Conservation (phyloP, 1,140 invertebrate genomes). For the Leptestheria dahalacensis region DNA sequence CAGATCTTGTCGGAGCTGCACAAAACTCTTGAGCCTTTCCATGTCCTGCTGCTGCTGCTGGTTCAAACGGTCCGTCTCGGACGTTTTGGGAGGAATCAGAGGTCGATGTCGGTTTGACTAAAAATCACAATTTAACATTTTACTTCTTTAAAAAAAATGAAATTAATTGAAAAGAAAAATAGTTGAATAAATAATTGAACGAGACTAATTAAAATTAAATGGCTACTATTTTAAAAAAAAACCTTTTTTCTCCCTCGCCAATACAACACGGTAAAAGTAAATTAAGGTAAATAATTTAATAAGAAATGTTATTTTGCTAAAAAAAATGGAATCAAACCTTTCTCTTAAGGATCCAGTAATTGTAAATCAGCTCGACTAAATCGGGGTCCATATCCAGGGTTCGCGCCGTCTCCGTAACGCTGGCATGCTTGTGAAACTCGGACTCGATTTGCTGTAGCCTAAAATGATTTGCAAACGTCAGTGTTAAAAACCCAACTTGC, state of each 20-base stretch:
- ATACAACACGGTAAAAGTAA: too few species aligned
- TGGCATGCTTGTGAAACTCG: constrained; percentile 84
- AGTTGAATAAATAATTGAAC: neutral
- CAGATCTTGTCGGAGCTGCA: constrained; percentile 82
- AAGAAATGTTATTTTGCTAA: constrained; percentile 4
- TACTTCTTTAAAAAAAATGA: too few species aligned
- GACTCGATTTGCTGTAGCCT: constrained; percentile 81
- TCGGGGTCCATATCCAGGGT: constrained; percentile 60
- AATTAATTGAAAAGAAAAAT: neutral
- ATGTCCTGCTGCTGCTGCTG: constrained; percentile 50
- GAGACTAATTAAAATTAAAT: too few species aligned
- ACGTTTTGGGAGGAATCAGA: constrained; percentile 65
- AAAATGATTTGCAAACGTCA: too few species aligned
- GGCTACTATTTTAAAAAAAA: too few species aligned
- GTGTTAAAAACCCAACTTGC: too few species aligned
- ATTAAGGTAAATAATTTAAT: too few species aligned
- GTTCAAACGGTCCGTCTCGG: constrained; percentile 56
- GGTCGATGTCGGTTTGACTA: constrained; percentile 70
- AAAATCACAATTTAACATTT: neutral
- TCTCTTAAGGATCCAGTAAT: constrained; percentile 91
- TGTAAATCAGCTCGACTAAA: constrained; percentile 66
- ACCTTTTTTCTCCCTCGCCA: too few species aligned
- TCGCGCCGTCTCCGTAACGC: constrained; percentile 46
- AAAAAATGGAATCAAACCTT: too few species aligned
- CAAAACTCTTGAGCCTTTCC: constrained; percentile 91